Base-by-base conservation (phyloP, 2,888 invertebrate species). In the Epinotia brunnichana region DNA sequence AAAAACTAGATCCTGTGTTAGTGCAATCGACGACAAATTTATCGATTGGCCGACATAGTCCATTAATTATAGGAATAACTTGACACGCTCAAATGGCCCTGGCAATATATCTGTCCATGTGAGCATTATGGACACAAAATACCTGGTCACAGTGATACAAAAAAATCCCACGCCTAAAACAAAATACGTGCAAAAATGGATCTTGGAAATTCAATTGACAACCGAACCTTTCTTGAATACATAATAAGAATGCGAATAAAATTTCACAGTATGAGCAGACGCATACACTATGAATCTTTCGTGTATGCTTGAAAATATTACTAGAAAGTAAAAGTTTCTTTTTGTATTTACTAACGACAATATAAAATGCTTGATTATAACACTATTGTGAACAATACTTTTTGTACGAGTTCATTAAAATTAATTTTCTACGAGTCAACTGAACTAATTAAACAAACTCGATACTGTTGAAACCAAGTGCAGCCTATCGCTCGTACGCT, bases 161-260 rank as follows among this genome's bases (percentile, higher is more conserved):
- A 48, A 56, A 48, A 9, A 54, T 68, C 72, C 67, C 67, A 72
- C 67, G 67, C 61, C 51, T 56, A 48, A 35, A 4, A 35, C 24
- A 60, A 60, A 54, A 29, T 35, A 51, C 67, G 35, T 72, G 67
- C 19, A 39, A 24, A 24, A 54, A 62, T 70, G 51, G 24, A 62
- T 57, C 60, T 72, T 68, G 61, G 56, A 17, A 11, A 29, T 19
- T 48, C 56, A 48, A 56, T 68, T 24, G 61, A n/a, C 29, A 44
- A 21, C 35, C 44, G 17, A 19, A 61, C 61, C 13, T 54, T 44
- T 60, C 11, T 21, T 15, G 61, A 71, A 71, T 71, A 71, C 54
- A 29, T 2, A 66, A 56, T 41, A 41, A 66, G 54, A 24, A 17
- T 54, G 13, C 35, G 29, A 17, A 48, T 2, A 17, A 51, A n/a